A percentile compares a stretch with the other conserved stretches of the same genome.
These are phyloP conservation scores for Falco concolor DNA, from an alignment of 2,797 vertebrate genomes.

Conservation along the genomic window DNA sequence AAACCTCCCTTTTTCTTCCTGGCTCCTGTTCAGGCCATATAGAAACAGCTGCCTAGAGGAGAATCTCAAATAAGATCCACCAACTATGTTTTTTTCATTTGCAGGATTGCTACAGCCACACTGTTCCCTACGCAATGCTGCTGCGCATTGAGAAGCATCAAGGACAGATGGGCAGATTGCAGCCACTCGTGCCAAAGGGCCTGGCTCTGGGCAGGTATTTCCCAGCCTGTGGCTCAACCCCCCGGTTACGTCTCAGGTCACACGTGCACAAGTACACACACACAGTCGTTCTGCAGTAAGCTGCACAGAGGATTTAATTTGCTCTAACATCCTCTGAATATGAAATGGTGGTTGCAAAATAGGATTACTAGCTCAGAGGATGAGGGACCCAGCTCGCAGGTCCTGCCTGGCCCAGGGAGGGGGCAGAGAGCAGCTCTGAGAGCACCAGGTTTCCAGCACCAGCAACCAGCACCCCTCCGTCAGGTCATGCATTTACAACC, in stretches of 20 bases:
- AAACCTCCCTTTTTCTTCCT: constrained; percentile 6
- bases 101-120: not conserved
- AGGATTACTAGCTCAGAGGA: not conserved
- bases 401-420: fast-evolving
- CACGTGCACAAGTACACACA: not conserved
- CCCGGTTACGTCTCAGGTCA: fast-evolving
- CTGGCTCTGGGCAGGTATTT: not conserved
- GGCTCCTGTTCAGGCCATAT: not conserved
- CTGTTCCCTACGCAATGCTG: fast-evolving
- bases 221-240: not conserved
- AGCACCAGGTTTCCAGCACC: not conserved
- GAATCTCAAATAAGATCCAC: not conserved
- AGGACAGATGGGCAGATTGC: fast-evolving
- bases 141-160: fast-evolving
- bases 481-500: not conserved
- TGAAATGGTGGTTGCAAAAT: not conserved
- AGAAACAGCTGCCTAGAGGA: constrained; percentile 9
- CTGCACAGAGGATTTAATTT: not conserved
- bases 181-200: fast-evolving
- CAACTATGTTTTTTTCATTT: not conserved
- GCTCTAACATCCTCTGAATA: not conserved
- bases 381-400: not conserved
- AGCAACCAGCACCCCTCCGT: not conserved
- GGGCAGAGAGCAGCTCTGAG: not conserved
- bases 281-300: not conserved